phyloP scores from a whole-genome alignment of 2,888 invertebrate species.

The Atherix ibis region DNA sequence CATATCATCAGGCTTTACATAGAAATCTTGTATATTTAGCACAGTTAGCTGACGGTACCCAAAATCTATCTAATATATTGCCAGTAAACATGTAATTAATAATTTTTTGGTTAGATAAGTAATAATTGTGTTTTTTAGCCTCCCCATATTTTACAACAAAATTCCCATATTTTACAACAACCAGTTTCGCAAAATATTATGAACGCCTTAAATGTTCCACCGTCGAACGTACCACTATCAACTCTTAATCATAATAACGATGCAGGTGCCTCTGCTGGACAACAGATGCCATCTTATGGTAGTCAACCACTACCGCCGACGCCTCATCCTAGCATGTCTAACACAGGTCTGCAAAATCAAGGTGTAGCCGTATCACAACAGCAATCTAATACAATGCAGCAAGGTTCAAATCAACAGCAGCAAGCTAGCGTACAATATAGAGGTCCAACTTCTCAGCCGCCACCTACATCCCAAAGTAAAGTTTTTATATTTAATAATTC shows the following conservation, averaged over 20 bases:
- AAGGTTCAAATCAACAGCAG: slow-evolving; percentile 6
- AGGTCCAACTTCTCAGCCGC: slow-evolving; percentile 22
- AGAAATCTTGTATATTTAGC: slow-evolving; percentile 92
- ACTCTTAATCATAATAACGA: no score
- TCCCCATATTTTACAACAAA: slow-evolving; percentile 38
- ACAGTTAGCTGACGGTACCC: slow-evolving; percentile 90
- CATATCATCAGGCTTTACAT: slow-evolving; percentile 88
- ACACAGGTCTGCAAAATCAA: slow-evolving; percentile 5
- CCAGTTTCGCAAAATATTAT: no score
- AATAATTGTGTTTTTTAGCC: slow-evolving; percentile 30
- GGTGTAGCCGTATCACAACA: slow-evolving; percentile 5
- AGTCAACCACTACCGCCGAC: slow-evolving; percentile 15
- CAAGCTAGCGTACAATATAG: slow-evolving; percentile 8
- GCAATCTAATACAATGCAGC: slow-evolving; percentile 3
- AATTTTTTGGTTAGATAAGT: background rate
- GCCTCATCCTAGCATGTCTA: slow-evolving; percentile 9
- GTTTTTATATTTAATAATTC: no score
- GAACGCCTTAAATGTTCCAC: no score
- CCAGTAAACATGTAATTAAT: slow-evolving; percentile 51
- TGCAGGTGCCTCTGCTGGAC: no score
- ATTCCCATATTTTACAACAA: no score
- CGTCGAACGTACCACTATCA: no score
- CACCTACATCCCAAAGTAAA: slow-evolving; percentile 17
- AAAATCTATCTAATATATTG: slow-evolving; percentile 76
- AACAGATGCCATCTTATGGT: slow-evolving; percentile 25